Percentiles rank a stretch among this genome's conserved stretches.
Evolutionary conservation across 2,113 vertebrate species (phyloP).

Genomic region (Oreochromis aureus): DNA sequence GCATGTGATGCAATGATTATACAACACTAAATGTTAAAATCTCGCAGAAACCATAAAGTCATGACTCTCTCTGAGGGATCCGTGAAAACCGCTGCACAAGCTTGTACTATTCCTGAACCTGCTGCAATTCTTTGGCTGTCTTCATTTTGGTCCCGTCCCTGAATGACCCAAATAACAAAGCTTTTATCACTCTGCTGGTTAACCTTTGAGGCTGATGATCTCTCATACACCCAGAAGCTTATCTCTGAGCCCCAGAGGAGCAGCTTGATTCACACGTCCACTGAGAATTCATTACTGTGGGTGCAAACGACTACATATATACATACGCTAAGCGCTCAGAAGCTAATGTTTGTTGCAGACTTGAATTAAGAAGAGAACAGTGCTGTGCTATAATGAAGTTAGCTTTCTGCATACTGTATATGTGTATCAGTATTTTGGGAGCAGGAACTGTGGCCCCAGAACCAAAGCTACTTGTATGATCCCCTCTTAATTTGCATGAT

Average conservation of each 20-base stretch:
- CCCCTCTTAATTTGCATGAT: neutral
- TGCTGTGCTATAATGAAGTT: neutral
- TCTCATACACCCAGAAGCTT: slow-evolving; percentile 31
- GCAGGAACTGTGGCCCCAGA: neutral
- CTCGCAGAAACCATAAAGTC: neutral
- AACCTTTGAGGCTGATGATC: slow-evolving; percentile 59
- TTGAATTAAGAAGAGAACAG: neutral
- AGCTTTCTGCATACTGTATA: neutral
- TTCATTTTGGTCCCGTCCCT: neutral
- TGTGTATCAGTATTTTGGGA: neutral
- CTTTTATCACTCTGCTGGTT: slow-evolving; percentile 49
- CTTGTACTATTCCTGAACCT: neutral
- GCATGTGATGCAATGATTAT: neutral
- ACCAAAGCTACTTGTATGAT: neutral
- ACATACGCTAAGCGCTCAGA: neutral
- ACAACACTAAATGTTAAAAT: neutral
- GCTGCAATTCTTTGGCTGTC: neutral
- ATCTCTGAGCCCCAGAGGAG: slow-evolving; percentile 34
- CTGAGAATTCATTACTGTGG: slow-evolving; percentile 35
- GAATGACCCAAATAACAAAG: slow-evolving; percentile 50
- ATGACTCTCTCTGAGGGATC: neutral
- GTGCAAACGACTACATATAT: neutral
- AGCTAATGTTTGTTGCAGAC: neutral
- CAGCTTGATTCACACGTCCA: slow-evolving; percentile 10
- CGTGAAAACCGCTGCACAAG: neutral